Evolutionary conservation across 53 echinoderm and acorn worm species (phyloP).

Genomic region (Echinarachnius parma): DNA sequence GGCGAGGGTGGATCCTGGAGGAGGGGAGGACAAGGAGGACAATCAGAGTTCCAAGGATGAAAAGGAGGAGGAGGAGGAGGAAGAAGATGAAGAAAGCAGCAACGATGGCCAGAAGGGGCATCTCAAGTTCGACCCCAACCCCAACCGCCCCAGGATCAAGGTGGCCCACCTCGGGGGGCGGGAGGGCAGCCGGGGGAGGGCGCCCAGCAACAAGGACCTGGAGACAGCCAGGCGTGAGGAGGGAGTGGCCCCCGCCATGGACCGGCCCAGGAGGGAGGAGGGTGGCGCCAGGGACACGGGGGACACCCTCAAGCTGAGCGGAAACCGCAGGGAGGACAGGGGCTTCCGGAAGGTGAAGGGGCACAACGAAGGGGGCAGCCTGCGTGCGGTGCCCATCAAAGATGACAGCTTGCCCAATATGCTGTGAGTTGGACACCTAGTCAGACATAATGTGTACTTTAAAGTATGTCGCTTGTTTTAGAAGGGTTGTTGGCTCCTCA

Average conservation of each 20-base stretch:
- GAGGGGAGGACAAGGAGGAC: slow-evolving; percentile 22
- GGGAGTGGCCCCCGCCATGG: too few relatives aligned
- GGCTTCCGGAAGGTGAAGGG: slow-evolving; percentile 58
- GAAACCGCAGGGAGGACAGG: slow-evolving; percentile 46
- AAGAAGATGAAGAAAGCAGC: not conserved
- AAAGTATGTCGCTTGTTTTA: too few relatives aligned
- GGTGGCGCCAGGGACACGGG: slow-evolving; percentile 10
- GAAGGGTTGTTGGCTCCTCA: too few relatives aligned
- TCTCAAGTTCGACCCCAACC: slow-evolving; percentile 17
- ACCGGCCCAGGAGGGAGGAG: slow-evolving; percentile 30
- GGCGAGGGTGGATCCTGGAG: slow-evolving; percentile 6
- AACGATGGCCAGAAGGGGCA: slow-evolving; percentile 16
- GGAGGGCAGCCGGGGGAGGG: not conserved
- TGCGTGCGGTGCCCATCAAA: slow-evolving; percentile 1
- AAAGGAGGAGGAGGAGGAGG: not conserved
- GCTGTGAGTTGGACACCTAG: slow-evolving; percentile 14
- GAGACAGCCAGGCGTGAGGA: too few relatives aligned
- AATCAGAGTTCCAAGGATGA: slow-evolving; percentile 23
- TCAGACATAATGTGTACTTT: too few relatives aligned
- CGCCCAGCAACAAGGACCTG: not conserved
- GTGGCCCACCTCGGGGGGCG: slow-evolving; percentile 18
- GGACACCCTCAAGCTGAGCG: slow-evolving; percentile 51
- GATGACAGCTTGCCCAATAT: slow-evolving; percentile 21
- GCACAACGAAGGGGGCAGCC: slow-evolving; percentile 54
- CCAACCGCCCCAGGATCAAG: not conserved